Evolutionary conservation across 2,113 vertebrate genomes (phyloP).

Genomic region (Chascanopsetta lugubris): DNA sequence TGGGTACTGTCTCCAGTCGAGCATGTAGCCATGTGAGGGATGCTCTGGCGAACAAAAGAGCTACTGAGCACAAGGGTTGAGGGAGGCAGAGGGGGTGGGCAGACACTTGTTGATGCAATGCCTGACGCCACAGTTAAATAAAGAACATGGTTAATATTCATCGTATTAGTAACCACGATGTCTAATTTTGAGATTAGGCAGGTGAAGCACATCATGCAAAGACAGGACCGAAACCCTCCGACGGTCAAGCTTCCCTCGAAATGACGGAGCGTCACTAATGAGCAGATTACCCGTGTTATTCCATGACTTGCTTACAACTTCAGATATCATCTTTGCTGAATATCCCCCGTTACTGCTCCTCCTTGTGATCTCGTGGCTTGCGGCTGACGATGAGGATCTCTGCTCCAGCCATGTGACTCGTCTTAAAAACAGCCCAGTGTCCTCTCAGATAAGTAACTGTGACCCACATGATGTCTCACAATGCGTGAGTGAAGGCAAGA

Average conservation of each 20-base stretch:
- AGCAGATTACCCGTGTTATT: conserved; percentile 54
- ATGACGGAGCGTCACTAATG: conserved; percentile 44
- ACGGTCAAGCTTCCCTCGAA: conserved; percentile 34
- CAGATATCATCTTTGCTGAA: conserved; percentile 48
- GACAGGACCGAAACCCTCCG: conserved; percentile 22
- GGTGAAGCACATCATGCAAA: conserved; percentile 6
- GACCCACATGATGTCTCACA: conserved; percentile 63
- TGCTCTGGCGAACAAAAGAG: conserved; percentile 76
- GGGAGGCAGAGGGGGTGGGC: conserved; percentile 41
- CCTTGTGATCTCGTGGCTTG: conserved; percentile 74
- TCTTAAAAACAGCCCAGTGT: conserved; percentile 57
- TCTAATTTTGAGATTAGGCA: conserved; percentile 5
- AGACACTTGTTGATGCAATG: conserved; percentile 46
- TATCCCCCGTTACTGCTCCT: conserved; percentile 30
- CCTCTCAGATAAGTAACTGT: conserved; percentile 48
- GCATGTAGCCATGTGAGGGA: conserved; percentile 69
- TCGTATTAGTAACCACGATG: neutral
- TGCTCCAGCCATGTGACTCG: conserved; percentile 71
- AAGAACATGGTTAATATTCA: conserved; percentile 6
- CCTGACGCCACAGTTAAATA: conserved; percentile 29
- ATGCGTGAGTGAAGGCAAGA: conserved; percentile 25
- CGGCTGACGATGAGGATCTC: conserved; percentile 64
- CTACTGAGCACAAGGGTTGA: conserved; percentile 69
- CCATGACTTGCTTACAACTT: conserved; percentile 42
- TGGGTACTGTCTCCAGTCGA: conserved; percentile 76